Evolutionary conservation across 2,888 invertebrate genomes (phyloP), one percentile per base, ranked within the genome.

Genomic region (Philopedon plagiatum): DNA sequence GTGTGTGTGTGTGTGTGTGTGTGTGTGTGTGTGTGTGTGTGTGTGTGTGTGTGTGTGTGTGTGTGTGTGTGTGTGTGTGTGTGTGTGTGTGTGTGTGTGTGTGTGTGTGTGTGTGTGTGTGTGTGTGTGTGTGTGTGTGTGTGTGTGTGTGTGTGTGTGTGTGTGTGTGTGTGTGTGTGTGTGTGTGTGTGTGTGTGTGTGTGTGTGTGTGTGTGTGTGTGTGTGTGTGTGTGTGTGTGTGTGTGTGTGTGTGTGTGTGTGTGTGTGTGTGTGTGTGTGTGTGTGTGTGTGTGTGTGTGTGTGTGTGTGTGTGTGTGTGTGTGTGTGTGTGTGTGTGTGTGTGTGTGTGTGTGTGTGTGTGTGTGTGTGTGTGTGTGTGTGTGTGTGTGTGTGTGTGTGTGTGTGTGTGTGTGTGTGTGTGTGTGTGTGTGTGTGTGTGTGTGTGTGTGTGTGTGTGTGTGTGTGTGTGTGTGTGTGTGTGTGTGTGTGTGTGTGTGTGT

Each of bases 301-400:
- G 21, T 56, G 56, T 56, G 21, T 56, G 26, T 56, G 21, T 56
- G 21, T 56, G 56, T 56, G 21, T 56, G 26, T 56, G 21, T 56
- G 21, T 56, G 56, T 56, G 21, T 56, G 26, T 56, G 21, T 56
- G 21, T 56, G 56, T 56, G 21, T 56, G 56, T 56, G 11, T 56
- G 21, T 56, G 56, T 56, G 21, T 56, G 56, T 56, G 11, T 56
- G 21, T 56, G 56, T 56, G 21, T 56, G 56, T 56, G 11, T 56
- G 21, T 56, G 56, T 56, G 21, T 56, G 56, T 56, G 11, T 56
- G 21, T 56, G 56, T 56, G 21, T 56, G 56, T 56, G 11, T 56
- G 21, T 56, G 56, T 56, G 21, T 56, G 56, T 56, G 56, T 56
- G 21, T 56, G 56, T 56, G 21, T 56, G 26, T 56, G 56, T 56